Evolutionary conservation across 1,140 invertebrate genomes (phyloP).

Genomic region (Scylla paramamosain): DNA sequence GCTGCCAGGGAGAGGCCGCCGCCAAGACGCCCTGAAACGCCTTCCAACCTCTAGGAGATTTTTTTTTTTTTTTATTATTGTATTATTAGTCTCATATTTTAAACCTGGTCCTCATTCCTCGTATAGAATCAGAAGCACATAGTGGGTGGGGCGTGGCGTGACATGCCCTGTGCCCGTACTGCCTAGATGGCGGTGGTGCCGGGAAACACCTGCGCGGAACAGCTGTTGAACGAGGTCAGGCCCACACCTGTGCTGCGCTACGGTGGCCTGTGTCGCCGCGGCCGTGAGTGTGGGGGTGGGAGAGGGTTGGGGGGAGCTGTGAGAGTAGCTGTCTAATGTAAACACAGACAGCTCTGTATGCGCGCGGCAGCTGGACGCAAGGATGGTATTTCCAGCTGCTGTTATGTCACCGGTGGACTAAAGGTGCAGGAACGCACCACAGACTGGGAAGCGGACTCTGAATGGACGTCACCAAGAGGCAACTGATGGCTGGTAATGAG

Average conservation of each 20-base stretch:
- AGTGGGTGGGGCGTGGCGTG: background rate
- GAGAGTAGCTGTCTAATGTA: background rate
- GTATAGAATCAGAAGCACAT: no score
- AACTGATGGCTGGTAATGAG: slow-evolving; percentile 13
- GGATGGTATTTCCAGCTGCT: background rate
- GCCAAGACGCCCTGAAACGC: background rate
- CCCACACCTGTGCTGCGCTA: background rate
- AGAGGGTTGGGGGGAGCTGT: background rate
- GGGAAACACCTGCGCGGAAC: slow-evolving; percentile 9
- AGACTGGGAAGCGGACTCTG: background rate
- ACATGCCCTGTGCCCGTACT: background rate
- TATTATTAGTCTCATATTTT: background rate
- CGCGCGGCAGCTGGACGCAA: slow-evolving; percentile 16
- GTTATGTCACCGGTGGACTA: background rate
- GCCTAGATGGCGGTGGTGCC: background rate
- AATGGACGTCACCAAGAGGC: slow-evolving; percentile 1
- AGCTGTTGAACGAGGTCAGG: background rate
- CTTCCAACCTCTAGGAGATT: background rate
- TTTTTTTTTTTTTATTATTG: background rate
- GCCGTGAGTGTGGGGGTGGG: background rate
- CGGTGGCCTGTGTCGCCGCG: background rate
- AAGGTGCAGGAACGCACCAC: background rate
- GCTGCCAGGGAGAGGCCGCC: background rate
- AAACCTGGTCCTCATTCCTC: no score
- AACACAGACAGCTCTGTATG: slow-evolving; percentile 18